Conservation (phyloP, 2,888 invertebrate species). For the Rotaria macrura region DNA sequence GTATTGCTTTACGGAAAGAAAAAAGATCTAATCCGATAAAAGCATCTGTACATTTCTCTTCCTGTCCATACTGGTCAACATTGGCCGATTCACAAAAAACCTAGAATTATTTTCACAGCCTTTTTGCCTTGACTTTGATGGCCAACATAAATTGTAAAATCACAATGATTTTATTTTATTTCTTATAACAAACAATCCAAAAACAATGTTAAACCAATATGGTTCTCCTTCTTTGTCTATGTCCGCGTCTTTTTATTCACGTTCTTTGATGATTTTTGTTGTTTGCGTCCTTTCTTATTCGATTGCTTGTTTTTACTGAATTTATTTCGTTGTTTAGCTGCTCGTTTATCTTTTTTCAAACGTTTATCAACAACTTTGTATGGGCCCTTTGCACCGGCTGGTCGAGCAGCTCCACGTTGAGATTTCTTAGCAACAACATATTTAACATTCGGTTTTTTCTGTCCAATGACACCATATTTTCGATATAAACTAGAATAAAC, state of each 20-base stretch:
- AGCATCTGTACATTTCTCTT: too few relatives aligned
- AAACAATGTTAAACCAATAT: background rate
- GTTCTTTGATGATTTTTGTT: background rate
- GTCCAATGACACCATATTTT: constrained; percentile 61
- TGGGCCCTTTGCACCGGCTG: constrained; percentile 75
- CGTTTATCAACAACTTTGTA: constrained; percentile 89
- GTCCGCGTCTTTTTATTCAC: background rate
- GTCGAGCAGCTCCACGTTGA: constrained; percentile 59
- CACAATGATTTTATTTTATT: constrained; percentile 1
- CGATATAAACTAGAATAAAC: constrained; percentile 65
- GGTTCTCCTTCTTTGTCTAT: background rate
- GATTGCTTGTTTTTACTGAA: background rate
- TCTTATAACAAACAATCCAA: background rate
- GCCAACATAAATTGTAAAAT: background rate
- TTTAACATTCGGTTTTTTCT: constrained; percentile 73
- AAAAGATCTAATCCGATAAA: too few relatives aligned
- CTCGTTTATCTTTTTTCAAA: constrained; percentile 74
- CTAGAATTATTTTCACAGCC: too few relatives aligned
- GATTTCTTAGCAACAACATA: constrained; percentile 83
- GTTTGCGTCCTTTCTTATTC: background rate
- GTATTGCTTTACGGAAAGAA: too few relatives aligned
- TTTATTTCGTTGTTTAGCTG: constrained; percentile 33
- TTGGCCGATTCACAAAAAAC: too few relatives aligned
- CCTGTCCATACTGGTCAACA: too few relatives aligned
- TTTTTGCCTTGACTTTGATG: too few relatives aligned